Evolutionary conservation across 2,797 vertebrate species (phyloP), one percentile per base, ranked within the genome.

Genomic region (Protosalanx chinensis): DNA sequence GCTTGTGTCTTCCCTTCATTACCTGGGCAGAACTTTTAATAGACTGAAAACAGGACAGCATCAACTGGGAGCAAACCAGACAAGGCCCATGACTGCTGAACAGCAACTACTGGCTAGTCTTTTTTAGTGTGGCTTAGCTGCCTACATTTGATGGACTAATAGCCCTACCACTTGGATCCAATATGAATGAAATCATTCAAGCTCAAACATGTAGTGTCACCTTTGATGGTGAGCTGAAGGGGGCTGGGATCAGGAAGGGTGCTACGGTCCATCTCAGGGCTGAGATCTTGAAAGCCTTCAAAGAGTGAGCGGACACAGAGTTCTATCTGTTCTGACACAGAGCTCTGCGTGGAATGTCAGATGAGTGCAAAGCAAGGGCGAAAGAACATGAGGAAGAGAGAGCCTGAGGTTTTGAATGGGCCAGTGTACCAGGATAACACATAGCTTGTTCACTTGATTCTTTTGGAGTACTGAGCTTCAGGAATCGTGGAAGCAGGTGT

Each of bases 401-500:
- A 81, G 53, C 74, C 76, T 79, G 87, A 86, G 85, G 87, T 82
- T 82, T 85, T 89, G 81, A 81, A 76, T 81, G 59, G 81, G 46
- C 68, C 76, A 70, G 68, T 85, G 81, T 82, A 80, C 83, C 71
- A 29, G 46, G 68, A 90, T 86, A 90, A 89, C 82, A 68, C 76
- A 2, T 67, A 41, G 3, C 69, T 88, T 89, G 86, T 91, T 85
- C 80, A 46, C 2, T 46, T 12, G 37, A 41, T 41, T 10, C 37
- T 10, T 72, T 67, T 85, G 79, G 83, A 79, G 78, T 84, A 75
- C 72, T 75, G 69, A 70, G 70, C 56, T 76, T 85, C 76, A 80
- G 51, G 51, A 56, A 61, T 80, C 67, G 63, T 79, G 41, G 35
- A 77, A 32, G 80, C 37, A 76, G 51, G 51, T 56, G 18, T 56